These are phyloP conservation scores for Gnathonemus longibarbis DNA, from an alignment of 2,113 vertebrate species.

Conservation along the genomic window DNA sequence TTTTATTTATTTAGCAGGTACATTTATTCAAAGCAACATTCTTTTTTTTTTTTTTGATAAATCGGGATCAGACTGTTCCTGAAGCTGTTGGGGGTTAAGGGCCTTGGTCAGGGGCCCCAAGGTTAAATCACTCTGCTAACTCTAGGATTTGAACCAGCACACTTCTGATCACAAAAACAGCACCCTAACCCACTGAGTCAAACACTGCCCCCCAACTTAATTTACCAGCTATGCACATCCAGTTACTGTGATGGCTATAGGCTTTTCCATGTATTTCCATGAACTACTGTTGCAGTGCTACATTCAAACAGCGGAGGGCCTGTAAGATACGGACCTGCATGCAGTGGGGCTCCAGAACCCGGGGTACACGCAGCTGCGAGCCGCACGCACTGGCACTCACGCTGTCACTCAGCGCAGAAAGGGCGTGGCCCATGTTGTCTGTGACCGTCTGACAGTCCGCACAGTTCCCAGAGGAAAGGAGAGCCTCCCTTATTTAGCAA, in stretches of 20 bases:
- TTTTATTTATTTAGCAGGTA: background rate
- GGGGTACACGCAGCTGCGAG: conserved; percentile 52
- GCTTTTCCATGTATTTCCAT: background rate
- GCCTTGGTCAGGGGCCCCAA: background rate
- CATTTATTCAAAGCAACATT: background rate
- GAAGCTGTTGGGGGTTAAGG: background rate
- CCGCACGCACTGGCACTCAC: conserved; percentile 38
- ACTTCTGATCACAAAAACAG: background rate
- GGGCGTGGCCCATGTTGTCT: conserved; percentile 46
- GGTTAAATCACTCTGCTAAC: background rate
- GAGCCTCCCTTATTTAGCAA: conserved; percentile 43
- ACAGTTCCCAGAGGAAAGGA: conserved; percentile 57
- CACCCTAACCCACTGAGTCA: background rate
- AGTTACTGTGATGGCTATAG: background rate
- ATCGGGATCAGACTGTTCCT: background rate
- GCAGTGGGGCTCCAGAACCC: conserved; percentile 46
- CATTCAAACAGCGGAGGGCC: background rate
- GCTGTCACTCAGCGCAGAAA: conserved; percentile 50
- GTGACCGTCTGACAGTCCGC: conserved; percentile 55
- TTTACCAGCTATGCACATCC: background rate
- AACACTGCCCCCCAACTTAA: background rate
- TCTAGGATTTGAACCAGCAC: background rate
- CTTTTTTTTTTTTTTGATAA: background rate
- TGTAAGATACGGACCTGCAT: conserved; percentile 44
- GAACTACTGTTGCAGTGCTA: background rate